Base-by-base conservation (phyloP, 2,888 invertebrate genomes). In the Aporophyla lueneburgensis region DNA sequence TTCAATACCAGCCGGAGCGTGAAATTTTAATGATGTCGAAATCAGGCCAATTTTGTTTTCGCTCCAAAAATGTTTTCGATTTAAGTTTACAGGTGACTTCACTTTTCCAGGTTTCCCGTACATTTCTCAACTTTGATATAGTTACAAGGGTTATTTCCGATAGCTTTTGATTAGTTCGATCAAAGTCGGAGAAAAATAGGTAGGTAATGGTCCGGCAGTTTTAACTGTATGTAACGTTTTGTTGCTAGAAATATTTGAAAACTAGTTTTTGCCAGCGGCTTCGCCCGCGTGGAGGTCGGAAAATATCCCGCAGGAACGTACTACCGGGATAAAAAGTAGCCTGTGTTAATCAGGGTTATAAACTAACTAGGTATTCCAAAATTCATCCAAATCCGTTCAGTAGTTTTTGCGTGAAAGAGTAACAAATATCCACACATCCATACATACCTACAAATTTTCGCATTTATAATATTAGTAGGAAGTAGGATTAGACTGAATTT, bases 1-100 rank as follows among this genome's bases (percentile, higher is more conserved):
- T 73, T 58, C 74, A 83, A 75, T 81, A 81, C 46, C 74, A 87
- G 71, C 49, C 82, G 65, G 63, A 86, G 91, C 89, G 87, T 88
- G 63, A 87, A 87, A 86, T 88, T 91, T 91, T 91, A 91, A 91
- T 89, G 91, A 91, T 81, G 84, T 84, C 78, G 78, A 83, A 86
- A 80, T 85, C 83, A 80, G 83, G 75, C 69, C 73, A 82, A 83
- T 86, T 86, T 82, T 87, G 83, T 87, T 89, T 88, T 86, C 81
- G 84, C 77, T 84, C 63, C 49, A 82, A 80, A 88, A 86, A 77
- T 76, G 62, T 81, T 83, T 82, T 78, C 69, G 77, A 82, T 83
- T 77, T 74, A 73, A 80, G 83, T 82, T 84, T 79, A 81, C 68
- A 76, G 69, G 56, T 24, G 68, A 80, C 67, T 85, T 77, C 53